Base-by-base conservation (phyloP, 2,113 vertebrate genomes). In the Petroica traversi region DNA sequence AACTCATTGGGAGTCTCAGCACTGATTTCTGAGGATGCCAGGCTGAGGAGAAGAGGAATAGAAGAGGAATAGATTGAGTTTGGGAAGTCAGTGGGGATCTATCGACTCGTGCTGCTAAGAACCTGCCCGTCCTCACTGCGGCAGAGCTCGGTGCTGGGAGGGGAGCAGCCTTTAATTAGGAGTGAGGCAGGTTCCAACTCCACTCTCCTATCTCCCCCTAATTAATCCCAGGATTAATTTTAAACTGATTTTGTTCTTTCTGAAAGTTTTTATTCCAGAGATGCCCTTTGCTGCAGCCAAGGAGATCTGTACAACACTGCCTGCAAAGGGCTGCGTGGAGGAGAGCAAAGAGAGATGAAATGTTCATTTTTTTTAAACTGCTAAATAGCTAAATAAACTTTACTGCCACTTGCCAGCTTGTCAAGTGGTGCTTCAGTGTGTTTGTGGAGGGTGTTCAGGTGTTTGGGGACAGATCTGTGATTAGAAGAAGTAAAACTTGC, bases 221-320 rank as follows among this genome's bases (percentile, higher is more conserved):
- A 92, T 96, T 94, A 92, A 80, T 88, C 74, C 88, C 75, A 73
- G 74, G 80, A 78, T 96, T 91, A 85, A 89, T 93, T 91, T 91
- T 58, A 61, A 91, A 88, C 40, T 57, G 58, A 54, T 72, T 85
- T 58, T 78, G 33, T 43, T 71, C 31, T 72, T 90, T 58, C 59
- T 69, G 57, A 22, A 67, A 73, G 34, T 73, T 94, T 86, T 54
- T 57, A 26, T 91, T 88, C 62, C 49, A 66, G 58, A 57, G 33
- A 22, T 77, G 64, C 15, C 48, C 63, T 40, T 26, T 4, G 2
- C 51, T 52, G 71, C 1, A 19, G 64, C 80, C 86, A 77, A 75
- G 48, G 80, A 82, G 54, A 79, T 22, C 85, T 12, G 23, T n/a
- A 20, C 29, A 36, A 13, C 0, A 0, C 41, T 36, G 45, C 12